These are phyloP conservation scores for Limnephilus rhombicus DNA, from an alignment of 2,888 invertebrate genomes.

Conservation along the genomic window DNA sequence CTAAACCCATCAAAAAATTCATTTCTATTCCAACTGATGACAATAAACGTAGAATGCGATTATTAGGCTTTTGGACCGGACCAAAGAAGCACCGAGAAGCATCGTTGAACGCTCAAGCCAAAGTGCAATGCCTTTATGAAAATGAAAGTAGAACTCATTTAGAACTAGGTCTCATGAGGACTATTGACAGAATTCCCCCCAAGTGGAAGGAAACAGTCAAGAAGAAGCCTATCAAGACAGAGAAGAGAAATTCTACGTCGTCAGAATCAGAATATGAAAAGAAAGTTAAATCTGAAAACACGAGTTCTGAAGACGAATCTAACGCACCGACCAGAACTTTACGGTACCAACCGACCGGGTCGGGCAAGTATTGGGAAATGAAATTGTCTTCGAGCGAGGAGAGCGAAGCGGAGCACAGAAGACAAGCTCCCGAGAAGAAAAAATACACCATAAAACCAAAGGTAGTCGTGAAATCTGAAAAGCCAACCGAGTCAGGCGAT, in stretches of 20 bases:
- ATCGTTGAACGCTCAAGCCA: slow-evolving; percentile 91
- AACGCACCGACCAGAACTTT: slow-evolving; percentile 77
- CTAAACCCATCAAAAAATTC: slow-evolving; percentile 68
- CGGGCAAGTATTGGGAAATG: slow-evolving; percentile 92
- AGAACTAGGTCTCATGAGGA: slow-evolving; percentile 78
- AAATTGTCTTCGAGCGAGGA: slow-evolving; percentile 81
- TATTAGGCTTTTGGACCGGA: slow-evolving; percentile 85
- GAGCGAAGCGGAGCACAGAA: slow-evolving; percentile 75
- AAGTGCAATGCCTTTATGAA: slow-evolving; percentile 94
- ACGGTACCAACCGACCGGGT: slow-evolving; percentile 86
- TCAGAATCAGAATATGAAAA: slow-evolving; percentile 77
- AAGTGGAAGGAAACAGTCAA: slow-evolving; percentile 77
- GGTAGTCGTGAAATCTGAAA: slow-evolving; percentile 74
- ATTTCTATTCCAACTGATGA: slow-evolving; percentile 69
- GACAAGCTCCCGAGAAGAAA: slow-evolving; percentile 74
- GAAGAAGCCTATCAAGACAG: slow-evolving; percentile 74
- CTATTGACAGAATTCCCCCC: slow-evolving; percentile 75
- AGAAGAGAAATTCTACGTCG: slow-evolving; percentile 73
- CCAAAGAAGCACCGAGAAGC: slow-evolving; percentile 92
- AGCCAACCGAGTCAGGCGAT: slow-evolving; percentile 70
- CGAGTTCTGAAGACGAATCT: slow-evolving; percentile 76
- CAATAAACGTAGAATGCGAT: slow-evolving; percentile 78
- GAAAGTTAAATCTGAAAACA: slow-evolving; percentile 73
- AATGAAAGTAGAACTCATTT: slow-evolving; percentile 89
- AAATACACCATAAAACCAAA: slow-evolving; percentile 70